Evolutionary conservation across 2,797 vertebrate species (phyloP), one percentile per base, ranked within the genome.

Genomic region (Rachycentron canadum): DNA sequence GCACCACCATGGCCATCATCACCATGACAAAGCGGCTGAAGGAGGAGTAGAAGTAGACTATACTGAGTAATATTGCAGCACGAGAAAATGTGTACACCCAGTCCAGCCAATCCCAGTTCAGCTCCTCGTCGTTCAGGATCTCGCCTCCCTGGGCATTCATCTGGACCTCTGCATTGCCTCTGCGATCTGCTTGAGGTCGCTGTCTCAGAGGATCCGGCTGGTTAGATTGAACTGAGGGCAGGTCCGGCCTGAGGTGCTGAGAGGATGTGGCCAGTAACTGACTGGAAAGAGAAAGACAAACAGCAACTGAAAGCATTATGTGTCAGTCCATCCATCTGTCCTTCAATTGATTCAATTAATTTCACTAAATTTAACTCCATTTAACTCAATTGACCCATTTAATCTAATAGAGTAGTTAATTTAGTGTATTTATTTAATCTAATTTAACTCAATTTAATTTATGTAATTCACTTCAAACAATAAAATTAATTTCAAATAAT

Each of bases 1-100:
- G 96, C 83, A 98, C 95, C 60, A 99, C 94, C 96, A 99, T 97
- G 93, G 97, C 97, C 85, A 97, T 96, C 95, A 97, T 96, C 57
- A 98, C 98, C 97, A 98, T 97, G 93, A 99, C 85, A 58, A 99
- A 99, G 1, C 97, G 97, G 84, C 97, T 98, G 91, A 99, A 97
- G 41, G 98, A 98, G 0, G 98, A 99, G 89, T 99, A 99, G 92
- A 99, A 98, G 94, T 98, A 99, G 34, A 99, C 96, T n/a, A 99
- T 96, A 80, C 97, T 98, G 53, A 99, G 96, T 16, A 99, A 92
- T 83, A 98, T 95, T 0, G 95, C 96, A 0, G 97, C 96, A 3
- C 97, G 95, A 0, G 97, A 97, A 71, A 97, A 94, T 0, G 96
- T 97, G 92, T 98, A 99, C 88, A 98, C 95, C 98, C 97, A 99